phyloP scores from a whole-genome alignment of 2,888 invertebrate genomes.

The Drosophila ustulata region DNA sequence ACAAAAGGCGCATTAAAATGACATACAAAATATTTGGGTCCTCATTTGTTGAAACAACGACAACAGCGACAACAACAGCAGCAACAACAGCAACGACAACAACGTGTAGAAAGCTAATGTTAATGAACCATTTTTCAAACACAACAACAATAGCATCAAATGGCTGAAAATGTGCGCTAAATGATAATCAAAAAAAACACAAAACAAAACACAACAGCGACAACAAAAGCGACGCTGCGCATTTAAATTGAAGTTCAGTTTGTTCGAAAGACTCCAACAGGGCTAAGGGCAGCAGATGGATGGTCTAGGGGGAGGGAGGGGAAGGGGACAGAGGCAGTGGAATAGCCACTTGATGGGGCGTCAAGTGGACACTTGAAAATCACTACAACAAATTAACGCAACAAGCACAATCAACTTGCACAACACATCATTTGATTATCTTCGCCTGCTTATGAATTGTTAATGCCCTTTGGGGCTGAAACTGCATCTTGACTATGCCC shows the following conservation, averaged over 20 bases:
- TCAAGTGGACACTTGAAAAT: constrained; percentile 47
- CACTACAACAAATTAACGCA: constrained; percentile 39
- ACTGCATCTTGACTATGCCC: background rate
- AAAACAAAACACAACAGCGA: constrained; percentile 17
- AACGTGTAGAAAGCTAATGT: constrained; percentile 69
- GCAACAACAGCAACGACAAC: constrained; percentile 17
- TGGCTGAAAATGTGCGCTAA: constrained; percentile 57
- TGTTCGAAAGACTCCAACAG: constrained; percentile 17
- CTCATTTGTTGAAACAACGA: constrained; percentile 62
- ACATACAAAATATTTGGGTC: constrained; percentile 71
- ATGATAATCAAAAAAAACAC: constrained; percentile 53
- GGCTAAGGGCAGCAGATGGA: background rate
- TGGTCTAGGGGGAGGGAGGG: background rate
- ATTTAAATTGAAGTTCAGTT: constrained; percentile 50
- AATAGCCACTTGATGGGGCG: constrained; percentile 31
- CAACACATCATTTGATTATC: constrained; percentile 18
- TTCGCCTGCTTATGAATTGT: background rate
- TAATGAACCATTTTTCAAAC: constrained; percentile 68
- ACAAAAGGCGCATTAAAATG: constrained; percentile 60
- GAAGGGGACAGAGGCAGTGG: background rate
- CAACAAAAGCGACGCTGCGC: constrained; percentile 32
- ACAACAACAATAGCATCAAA: constrained; percentile 51
- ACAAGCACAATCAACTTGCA: constrained; percentile 20
- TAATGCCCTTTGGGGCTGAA: constrained; percentile 4
- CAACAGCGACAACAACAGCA: constrained; percentile 31